These are phyloP conservation scores for Acanthaster planci DNA, from an alignment of 35 echinoderm and acorn worm species.

Conservation along the genomic window DNA sequence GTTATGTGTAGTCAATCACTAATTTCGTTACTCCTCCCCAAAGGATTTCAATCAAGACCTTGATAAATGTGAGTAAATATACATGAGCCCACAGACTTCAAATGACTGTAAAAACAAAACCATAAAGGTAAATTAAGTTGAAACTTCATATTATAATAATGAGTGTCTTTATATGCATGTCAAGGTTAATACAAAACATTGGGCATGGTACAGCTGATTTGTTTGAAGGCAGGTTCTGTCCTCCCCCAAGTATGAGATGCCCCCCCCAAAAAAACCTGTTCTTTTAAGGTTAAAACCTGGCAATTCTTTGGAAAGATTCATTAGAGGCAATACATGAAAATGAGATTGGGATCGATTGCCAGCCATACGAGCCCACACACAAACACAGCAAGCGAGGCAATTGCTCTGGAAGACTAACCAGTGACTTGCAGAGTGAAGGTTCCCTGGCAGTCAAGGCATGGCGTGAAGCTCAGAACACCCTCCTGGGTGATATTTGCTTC, in stretches of 20 bases:
- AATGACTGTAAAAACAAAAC: no score
- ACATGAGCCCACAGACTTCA: no score
- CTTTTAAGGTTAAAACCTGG: background rate
- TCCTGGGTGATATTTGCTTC: conserved; percentile 7
- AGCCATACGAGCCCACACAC: background rate
- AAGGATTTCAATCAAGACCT: no score
- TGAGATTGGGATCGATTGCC: background rate
- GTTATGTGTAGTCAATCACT: no score
- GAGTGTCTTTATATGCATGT: no score
- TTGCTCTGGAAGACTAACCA: background rate
- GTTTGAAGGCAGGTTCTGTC: no score
- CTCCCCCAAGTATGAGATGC: background rate
- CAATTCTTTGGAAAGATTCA: background rate
- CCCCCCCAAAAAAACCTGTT: background rate
- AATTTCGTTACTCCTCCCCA: no score
- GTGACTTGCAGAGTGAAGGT: background rate
- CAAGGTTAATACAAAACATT: no score
- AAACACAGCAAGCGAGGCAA: background rate
- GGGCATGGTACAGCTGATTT: no score
- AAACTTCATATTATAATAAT: no score
- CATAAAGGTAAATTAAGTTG: no score
- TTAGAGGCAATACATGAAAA: background rate
- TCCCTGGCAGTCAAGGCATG: conserved; percentile 36
- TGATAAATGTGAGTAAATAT: no score
- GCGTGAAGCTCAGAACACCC: conserved; percentile 26